Evolutionary conservation across 35 echinoderm and acorn worm genomes (phyloP).

Genomic region (Lytechinus pictus): DNA sequence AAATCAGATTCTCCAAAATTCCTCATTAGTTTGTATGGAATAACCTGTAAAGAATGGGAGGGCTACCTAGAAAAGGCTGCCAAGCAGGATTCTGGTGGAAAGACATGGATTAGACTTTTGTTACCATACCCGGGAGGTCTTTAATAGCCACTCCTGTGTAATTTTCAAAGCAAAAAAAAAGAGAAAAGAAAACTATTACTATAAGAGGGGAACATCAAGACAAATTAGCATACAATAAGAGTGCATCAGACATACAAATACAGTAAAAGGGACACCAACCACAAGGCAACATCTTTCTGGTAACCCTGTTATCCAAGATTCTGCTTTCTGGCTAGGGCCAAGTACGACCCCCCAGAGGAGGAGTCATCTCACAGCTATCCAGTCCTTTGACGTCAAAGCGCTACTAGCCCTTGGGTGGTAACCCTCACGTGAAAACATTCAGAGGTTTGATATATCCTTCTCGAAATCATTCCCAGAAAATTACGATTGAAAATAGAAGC

Average conservation of each 20-base stretch:
- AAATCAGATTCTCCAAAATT: too few relatives aligned
- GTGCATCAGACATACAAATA: not conserved
- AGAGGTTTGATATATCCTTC: not conserved
- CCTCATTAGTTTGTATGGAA: too few relatives aligned
- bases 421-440: not conserved
- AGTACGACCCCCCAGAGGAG: not conserved
- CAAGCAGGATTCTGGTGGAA: too few relatives aligned
- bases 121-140: not conserved
- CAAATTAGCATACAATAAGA: not conserved
- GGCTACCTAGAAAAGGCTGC: too few relatives aligned
- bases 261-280: not conserved
- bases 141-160: not conserved
- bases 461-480: not conserved
- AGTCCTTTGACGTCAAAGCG: not conserved
- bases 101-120: not conserved
- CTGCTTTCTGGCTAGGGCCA: not conserved
- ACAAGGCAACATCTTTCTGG: not conserved
- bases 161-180: not conserved
- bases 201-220: not conserved
- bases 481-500: not conserved
- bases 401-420: not conserved
- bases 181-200: not conserved
- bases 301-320: not conserved
- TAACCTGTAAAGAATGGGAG: too few relatives aligned
- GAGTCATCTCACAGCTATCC: not conserved